These are phyloP conservation scores for Fulica atra DNA, from an alignment of 2,113 vertebrate genomes.

Conservation along the genomic window DNA sequence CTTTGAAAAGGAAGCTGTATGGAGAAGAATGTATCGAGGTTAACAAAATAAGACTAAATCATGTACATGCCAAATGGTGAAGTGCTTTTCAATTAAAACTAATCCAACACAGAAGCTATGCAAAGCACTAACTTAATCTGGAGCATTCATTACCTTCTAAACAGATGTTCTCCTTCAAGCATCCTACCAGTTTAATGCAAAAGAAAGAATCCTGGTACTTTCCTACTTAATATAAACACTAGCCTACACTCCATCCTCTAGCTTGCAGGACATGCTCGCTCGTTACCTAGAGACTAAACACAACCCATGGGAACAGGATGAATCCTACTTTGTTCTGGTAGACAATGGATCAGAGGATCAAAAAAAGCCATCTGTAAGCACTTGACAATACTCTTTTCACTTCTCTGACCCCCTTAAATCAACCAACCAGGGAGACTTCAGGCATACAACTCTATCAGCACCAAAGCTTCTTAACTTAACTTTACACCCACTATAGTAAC, in stretches of 20 bases:
- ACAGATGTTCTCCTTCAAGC: not conserved
- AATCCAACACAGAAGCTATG: not conserved
- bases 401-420: not conserved
- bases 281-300: not conserved
- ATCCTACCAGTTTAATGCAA: not conserved
- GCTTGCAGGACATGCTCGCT: not conserved
- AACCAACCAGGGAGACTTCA: not conserved
- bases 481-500: not conserved
- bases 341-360: not conserved
- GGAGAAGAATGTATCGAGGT: not conserved
- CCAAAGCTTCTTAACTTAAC: not conserved
- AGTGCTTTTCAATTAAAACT: not conserved
- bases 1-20: slow-evolving; percentile 59
- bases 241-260: not conserved
- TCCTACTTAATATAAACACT: not conserved
- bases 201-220: not conserved
- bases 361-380: not conserved
- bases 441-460: not conserved
- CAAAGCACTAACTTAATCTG: not conserved
- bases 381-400: not conserved
- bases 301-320: not conserved
- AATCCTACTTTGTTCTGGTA: not conserved
- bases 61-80: fast-evolving
- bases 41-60: not conserved
- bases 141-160: not conserved